Base-by-base conservation (phyloP, 2,113 vertebrate genomes). In the Lampris megalopsis region DNA sequence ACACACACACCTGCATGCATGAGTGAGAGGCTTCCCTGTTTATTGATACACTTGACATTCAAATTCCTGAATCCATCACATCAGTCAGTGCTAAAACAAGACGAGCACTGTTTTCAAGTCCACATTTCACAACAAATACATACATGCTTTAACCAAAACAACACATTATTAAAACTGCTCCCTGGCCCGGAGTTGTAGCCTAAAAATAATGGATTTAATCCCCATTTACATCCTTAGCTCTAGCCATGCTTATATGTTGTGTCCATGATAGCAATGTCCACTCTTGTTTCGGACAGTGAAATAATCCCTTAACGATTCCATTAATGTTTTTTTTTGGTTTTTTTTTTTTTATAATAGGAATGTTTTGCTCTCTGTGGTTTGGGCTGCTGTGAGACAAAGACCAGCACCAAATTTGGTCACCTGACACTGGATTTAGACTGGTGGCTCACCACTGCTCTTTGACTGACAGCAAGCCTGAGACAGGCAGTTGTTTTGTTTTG, bases 371-470 rank as follows among this genome's bases (percentile, higher is more conserved):
- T 85, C 67, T 52, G 73, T 73, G 2, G 37, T 48, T 54, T 68
- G 13, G 73, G 75, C 77, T 62, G 77, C 87, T 78, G 75, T 77
- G 66, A 80, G 63, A 54, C 63, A 10, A 79, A 81, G 68, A 76
- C 72, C 73, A 63, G 77, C 64, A 64, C 54, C 24, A 79, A 72
- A 38, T 68, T 82, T 76, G 67, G 86, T 92, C 87, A 86, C 52
- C 68, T 75, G 81, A 92, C 89, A 88, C 89, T 92, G 90, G 88
- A 92, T 90, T 88, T 59, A 45, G 40, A 77, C 81, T 49, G 64
- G 50, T 75, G 63, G 64, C 81, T 85, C 79, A 71, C 68, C 73
- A n/a, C 48, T 48, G 43, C 74, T 79, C 68, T 85, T 64, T 82
- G 78, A 61, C 65, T 71, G 61, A 73, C 82, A 69, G 79, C 76